Conservation (phyloP, 2,888 invertebrate species). For the Parnassius apollo region DNA sequence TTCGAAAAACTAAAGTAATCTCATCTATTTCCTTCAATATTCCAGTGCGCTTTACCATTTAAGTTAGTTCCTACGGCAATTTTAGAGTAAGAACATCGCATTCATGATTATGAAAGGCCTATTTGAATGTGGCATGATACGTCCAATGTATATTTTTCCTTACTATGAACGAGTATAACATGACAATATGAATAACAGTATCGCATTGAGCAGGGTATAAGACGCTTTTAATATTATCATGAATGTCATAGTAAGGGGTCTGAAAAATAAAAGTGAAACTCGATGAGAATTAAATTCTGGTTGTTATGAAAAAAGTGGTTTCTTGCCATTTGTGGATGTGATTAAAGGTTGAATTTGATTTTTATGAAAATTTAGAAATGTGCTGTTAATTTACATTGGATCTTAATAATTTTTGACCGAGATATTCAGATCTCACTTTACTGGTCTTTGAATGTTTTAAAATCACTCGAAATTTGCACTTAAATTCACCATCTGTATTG, state of each 20-base stretch:
- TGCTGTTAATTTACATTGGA: no score
- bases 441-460: background rate
- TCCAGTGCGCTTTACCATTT: slow-evolving; percentile 37
- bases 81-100: slow-evolving; percentile 28
- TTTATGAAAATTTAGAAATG: background rate
- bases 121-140: slow-evolving; percentile 38
- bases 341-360: background rate
- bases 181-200: slow-evolving; percentile 45
- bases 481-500: slow-evolving; percentile 6
- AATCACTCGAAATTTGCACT: slow-evolving; percentile 19
- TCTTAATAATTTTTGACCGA: background rate
- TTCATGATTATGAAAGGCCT: slow-evolving; percentile 37
- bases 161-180: slow-evolving; percentile 36
- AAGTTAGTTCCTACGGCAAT: slow-evolving; percentile 46
- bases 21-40: slow-evolving; percentile 25
- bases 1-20: slow-evolving; percentile 19
- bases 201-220: slow-evolving; percentile 26
- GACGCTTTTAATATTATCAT: slow-evolving; percentile 24
- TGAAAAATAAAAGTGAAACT: slow-evolving; percentile 5
- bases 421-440: background rate
- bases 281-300: slow-evolving; percentile 15
- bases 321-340: slow-evolving; percentile 17
- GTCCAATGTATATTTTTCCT: slow-evolving; percentile 36
- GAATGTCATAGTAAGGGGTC: slow-evolving; percentile 16
- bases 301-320: slow-evolving; percentile 3